Conservation (phyloP, 2,888 invertebrate genomes). For the Macrosiphum euphorbiae region DNA sequence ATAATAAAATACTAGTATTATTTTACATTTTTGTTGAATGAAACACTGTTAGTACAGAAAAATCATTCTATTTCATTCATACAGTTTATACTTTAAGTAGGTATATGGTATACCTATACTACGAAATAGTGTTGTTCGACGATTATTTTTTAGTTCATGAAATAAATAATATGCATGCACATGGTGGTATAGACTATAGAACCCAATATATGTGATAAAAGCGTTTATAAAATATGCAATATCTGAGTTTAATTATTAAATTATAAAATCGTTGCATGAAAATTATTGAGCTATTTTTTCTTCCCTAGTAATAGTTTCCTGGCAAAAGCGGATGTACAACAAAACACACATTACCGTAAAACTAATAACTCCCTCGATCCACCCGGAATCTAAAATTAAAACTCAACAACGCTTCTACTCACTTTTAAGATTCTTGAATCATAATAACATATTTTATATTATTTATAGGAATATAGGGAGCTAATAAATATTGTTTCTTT, state of each 20-base stretch:
- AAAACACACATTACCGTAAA: not conserved
- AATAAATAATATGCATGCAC: not conserved
- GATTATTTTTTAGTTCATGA: not conserved
- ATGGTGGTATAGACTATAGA: not conserved
- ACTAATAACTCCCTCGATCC: not conserved
- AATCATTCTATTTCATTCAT: not conserved
- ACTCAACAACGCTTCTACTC: not conserved
- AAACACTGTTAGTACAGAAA: not conserved
- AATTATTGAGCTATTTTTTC: not conserved
- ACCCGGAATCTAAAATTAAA: not conserved
- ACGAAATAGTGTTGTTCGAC: not conserved
- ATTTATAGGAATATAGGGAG: not conserved
- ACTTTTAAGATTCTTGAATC: not conserved
- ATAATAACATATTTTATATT: not conserved
- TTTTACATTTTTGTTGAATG: not conserved
- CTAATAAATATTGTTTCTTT: slow-evolving; percentile 41
- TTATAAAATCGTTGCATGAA: not conserved
- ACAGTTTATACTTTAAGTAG: not conserved
- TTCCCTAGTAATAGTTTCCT: not conserved
- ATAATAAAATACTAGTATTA: not conserved
- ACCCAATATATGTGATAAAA: not conserved
- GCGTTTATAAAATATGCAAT: not conserved
- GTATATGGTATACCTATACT: not conserved
- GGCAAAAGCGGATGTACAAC: not conserved
- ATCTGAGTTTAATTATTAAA: not conserved